Base-by-base conservation (phyloP, 2,113 vertebrate genomes). In the Tyrannus savana region DNA sequence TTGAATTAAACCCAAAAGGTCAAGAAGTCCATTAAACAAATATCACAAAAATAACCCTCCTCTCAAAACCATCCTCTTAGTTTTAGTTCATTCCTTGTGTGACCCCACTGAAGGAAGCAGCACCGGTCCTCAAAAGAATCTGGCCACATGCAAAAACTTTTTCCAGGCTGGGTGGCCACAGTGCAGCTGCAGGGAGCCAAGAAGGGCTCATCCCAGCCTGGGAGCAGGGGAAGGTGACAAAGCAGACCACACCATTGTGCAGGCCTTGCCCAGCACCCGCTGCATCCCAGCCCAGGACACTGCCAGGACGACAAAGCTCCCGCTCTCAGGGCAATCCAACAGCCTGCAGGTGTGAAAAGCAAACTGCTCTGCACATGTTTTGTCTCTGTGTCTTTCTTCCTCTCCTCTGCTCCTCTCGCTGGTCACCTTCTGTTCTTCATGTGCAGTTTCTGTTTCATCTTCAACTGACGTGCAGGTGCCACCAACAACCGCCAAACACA, bases 381-480 rank as follows among this genome's bases (percentile, higher is more conserved):
- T 14, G 25, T n/a, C 46, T 62, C 63, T 58, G 41, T 12, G 79
- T 55, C 49, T 60, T 52, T 12, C 67, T 35, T 68, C 42, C 78
- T 30, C 59, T 52, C 84, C 66, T 7, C 66, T 7, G 0, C 41
- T 53, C 72, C 76, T 75, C 37, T 47, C 19, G 7, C 42, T 62
- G 59, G 81, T 3, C 59, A 17, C 56, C 31, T 33, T 56, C 87
- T 80, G 71, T 5, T 79, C 84, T 77, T 77, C 44, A 17, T 42
- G 19, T 1, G 16, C 1, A 1, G 67, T 71, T 95, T 77, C 47
- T 46, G 30, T 80, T 91, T 91, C 66, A 68, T 87, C 77, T 72
- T 12, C 87, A 85, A 77, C 81, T 15, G 82, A 6, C 24, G 12
- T 18, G 31, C 93, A 96, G 94, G 94, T 95, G 93, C 27, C 44